phyloP scores from a whole-genome alignment of 2,888 invertebrate genomes.

The Hoplodrina blanda region DNA sequence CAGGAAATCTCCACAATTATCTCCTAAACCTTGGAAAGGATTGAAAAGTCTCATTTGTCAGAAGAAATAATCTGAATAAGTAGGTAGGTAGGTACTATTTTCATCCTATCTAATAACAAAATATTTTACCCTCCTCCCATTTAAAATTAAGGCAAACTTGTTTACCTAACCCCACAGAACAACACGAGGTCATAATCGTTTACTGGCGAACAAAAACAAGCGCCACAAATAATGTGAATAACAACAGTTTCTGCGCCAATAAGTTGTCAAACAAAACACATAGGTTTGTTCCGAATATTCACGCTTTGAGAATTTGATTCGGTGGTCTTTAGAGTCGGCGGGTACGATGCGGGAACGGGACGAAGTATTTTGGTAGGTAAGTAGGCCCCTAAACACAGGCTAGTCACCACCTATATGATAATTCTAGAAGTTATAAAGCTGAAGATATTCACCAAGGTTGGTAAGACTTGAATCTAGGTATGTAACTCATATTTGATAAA shows the following conservation, averaged over 20 bases:
- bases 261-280: slow-evolving; percentile 83
- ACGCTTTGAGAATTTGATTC: slow-evolving; percentile 59
- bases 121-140: slow-evolving; percentile 27
- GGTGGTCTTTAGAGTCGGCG: slow-evolving; percentile 46
- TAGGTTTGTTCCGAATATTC: slow-evolving; percentile 77
- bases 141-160: slow-evolving; percentile 59
- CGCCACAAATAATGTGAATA: slow-evolving; percentile 70
- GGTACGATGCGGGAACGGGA: slow-evolving; percentile 59
- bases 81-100: too few relatives aligned
- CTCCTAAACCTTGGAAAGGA: too few relatives aligned
- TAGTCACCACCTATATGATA: too few relatives aligned
- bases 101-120: neutral
- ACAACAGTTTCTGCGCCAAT: slow-evolving; percentile 74
- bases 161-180: slow-evolving; percentile 51
- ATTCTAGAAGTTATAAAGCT: too few relatives aligned
- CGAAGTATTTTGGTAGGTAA: slow-evolving; percentile 4
- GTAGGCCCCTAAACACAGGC: too few relatives aligned
- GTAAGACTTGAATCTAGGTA: too few relatives aligned
- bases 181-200: slow-evolving; percentile 59
- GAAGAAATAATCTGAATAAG: too few relatives aligned
- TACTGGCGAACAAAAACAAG: slow-evolving; percentile 60
- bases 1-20: too few relatives aligned
- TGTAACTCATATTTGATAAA: too few relatives aligned
- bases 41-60: too few relatives aligned
- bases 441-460: too few relatives aligned